Base-by-base conservation (phyloP, 2,797 vertebrate species). In the Erpetoichthys calabaricus region DNA sequence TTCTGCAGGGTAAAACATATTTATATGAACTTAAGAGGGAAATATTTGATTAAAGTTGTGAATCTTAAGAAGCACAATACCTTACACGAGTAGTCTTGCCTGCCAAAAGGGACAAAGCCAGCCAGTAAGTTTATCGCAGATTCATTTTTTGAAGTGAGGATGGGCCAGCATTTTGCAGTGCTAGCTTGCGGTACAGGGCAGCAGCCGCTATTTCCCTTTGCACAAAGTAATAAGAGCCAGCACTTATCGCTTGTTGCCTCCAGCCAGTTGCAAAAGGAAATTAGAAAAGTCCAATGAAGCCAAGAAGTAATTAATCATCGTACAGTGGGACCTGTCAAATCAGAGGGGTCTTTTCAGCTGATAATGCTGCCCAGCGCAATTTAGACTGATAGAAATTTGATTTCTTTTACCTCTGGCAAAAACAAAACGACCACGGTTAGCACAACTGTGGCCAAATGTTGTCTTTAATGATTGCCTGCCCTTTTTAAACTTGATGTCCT, bases 221-320 rank as follows among this genome's bases (percentile, higher is more conserved):
- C 85, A 85, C 81, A 75, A 85, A 87, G 90, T 94, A 96, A 95
- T 94, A 92, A 92, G 87, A 89, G 85, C 25, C 81, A 75, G 80
- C 84, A 91, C 87, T 95, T 98, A 98, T 91, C 90, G 76, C 84
- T 62, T 75, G 81, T 88, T 82, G 91, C 91, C 92, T 91, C 86
- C 85, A 94, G 93, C 91, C 86, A 91, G 85, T 84, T 83, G 77
- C 83, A 74, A 78, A 80, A 88, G 85, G 82, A 87, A 88, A 85
- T 80, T 84, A 90, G 83, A 86, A 87, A 85, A 85, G 84, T 87
- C 87, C 85, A 89, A 86, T 86, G 85, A 84, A 85, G 87, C 88
- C 72, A 81, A 91, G 86, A 86, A 91, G 94, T 94, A 93, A 97
- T 97, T 97, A 96, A 97, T 97, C 94, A 97, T 88, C 85, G 86